Conservation (phyloP, 2,113 vertebrate genomes). For the Tamias sibiricus region DNA sequence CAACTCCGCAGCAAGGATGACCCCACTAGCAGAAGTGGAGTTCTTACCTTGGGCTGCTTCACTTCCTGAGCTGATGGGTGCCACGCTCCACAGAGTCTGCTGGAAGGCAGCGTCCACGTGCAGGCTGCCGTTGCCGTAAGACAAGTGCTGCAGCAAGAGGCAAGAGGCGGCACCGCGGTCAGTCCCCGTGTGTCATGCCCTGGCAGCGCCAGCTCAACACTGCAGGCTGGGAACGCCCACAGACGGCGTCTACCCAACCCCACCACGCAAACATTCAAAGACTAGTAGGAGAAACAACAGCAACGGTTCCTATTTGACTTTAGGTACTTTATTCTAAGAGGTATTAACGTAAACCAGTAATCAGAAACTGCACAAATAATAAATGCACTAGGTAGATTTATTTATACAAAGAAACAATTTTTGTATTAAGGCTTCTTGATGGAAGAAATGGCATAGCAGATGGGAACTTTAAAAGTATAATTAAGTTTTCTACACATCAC, state of each 20-base stretch:
- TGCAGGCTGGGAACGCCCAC: neutral
- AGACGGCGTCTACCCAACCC: too few relatives aligned
- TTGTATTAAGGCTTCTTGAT: neutral
- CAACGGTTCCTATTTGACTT: neutral
- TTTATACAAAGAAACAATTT: neutral
- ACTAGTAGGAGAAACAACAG: neutral
- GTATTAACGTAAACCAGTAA: neutral
- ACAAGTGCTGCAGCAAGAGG: constrained; percentile 91
- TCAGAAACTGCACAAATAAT: neutral
- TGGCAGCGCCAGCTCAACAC: neutral
- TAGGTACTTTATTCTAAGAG: neutral
- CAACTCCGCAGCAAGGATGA: neutral
- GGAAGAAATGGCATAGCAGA: neutral
- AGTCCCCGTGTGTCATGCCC: neutral
- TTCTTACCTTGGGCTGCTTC: constrained; percentile 96
- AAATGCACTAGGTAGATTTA: neutral
- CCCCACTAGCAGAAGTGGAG: neutral
- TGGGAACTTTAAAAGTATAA: neutral
- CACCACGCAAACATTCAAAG: neutral
- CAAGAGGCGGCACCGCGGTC: neutral
- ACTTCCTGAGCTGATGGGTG: constrained; percentile 97
- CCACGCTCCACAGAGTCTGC: constrained; percentile 98
- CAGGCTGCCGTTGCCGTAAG: constrained; percentile 93
- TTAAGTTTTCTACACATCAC: neutral
- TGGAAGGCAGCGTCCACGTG: constrained; percentile 98